Percentiles rank a stretch among this genome's conserved stretches.
These are phyloP conservation scores for Oreocharis arfaki DNA, from an alignment of 2,113 vertebrate genomes.

Conservation along the genomic window DNA sequence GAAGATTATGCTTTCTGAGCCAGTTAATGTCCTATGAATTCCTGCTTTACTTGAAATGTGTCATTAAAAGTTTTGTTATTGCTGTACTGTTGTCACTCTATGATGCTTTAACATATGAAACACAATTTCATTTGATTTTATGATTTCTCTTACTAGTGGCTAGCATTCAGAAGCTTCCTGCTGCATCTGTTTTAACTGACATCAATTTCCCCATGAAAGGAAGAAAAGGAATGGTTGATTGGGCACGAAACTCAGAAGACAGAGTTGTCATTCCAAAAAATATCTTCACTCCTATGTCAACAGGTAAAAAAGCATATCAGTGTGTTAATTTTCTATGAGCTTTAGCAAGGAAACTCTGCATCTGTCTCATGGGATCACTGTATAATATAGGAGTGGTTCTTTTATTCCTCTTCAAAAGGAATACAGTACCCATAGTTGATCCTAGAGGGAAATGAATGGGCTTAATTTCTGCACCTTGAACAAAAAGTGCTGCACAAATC, in stretches of 20 bases:
- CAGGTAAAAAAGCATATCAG: conserved; percentile 77
- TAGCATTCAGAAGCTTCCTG: conserved; percentile 97
- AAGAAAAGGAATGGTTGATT: conserved; percentile 98
- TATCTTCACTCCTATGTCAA: conserved; percentile 90
- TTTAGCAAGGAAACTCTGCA: neutral
- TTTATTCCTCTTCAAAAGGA: neutral
- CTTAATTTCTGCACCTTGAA: neutral
- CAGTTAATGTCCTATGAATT: neutral
- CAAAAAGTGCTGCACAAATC: neutral
- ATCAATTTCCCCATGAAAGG: conserved; percentile 99
- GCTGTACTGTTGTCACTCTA: neutral
- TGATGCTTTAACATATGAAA: neutral
- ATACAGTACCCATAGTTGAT: neutral
- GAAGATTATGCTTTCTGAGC: neutral
- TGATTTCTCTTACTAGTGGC: conserved; percentile 81
- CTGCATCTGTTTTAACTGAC: conserved; percentile 94
- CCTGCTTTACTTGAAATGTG: neutral
- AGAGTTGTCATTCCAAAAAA: conserved; percentile 96
- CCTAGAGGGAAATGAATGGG: neutral
- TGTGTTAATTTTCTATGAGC: neutral
- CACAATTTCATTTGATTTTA: neutral
- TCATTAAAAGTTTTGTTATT: neutral
- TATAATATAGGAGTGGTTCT: neutral
- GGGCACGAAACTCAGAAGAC: conserved; percentile 98
- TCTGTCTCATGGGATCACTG: neutral